Evolutionary conservation across 2,888 invertebrate genomes (phyloP).

Genomic region (Steromphala cineraria): DNA sequence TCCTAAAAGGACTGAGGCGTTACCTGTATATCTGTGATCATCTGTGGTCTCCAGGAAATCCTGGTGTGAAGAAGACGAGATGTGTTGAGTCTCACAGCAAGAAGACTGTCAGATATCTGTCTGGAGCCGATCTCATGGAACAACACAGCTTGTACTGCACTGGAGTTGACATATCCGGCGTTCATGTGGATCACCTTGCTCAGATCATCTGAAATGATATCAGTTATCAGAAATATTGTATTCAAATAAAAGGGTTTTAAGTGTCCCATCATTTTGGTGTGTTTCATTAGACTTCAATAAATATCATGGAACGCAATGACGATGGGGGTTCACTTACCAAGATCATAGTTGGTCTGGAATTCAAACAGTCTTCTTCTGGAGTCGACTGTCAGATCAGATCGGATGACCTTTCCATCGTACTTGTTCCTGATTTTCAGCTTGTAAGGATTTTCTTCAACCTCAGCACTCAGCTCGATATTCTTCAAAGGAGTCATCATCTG

Average conservation of each 20-base stretch:
- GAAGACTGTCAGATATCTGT: conserved; percentile 47
- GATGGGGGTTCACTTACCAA: conserved; percentile 29
- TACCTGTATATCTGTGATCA: conserved; percentile 52
- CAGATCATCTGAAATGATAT: conserved; percentile 22
- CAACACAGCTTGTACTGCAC: conserved; percentile 50
- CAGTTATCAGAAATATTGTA: too few species aligned
- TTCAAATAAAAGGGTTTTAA: too few species aligned
- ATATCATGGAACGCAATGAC: neutral
- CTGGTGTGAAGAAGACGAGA: conserved; percentile 54
- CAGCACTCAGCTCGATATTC: conserved; percentile 21
- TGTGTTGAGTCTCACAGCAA: conserved; percentile 46
- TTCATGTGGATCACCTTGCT: conserved; percentile 46
- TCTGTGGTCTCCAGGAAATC: conserved; percentile 58
- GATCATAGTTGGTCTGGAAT: conserved; percentile 45
- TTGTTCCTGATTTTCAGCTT: conserved; percentile 34
- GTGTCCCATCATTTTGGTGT: too few species aligned
- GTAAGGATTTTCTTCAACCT: conserved; percentile 32
- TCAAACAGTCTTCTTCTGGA: conserved; percentile 27
- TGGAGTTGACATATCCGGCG: conserved; percentile 54
- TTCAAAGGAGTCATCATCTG: conserved; percentile 35
- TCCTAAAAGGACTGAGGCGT: neutral
- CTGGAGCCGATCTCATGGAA: conserved; percentile 36
- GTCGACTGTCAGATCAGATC: conserved; percentile 39
- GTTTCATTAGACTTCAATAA: too few species aligned
- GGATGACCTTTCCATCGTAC: conserved; percentile 33